Base-by-base conservation (phyloP, 2,888 invertebrate species). In the Erpobdella octoculata region DNA sequence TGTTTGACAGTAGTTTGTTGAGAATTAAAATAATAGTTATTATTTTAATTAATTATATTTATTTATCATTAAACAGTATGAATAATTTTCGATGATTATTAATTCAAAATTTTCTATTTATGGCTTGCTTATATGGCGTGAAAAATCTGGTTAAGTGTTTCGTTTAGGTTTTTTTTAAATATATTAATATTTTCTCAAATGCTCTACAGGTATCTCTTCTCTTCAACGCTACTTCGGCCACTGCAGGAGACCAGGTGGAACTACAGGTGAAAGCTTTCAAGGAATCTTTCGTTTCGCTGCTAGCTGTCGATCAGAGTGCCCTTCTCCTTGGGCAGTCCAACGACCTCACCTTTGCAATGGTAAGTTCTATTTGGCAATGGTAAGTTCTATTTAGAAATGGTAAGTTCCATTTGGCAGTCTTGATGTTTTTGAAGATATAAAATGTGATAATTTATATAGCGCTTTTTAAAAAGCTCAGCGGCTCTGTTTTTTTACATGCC, bases 281-380 rank as follows among this genome's bases (percentile, higher is more conserved):
- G 9, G 15, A 31, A 1, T 73, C 73, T 3, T 68, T 28, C 36
- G 71, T 69, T 21, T 66, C 46, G 12, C 18, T 72, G 21, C 58
- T 64, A 1, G 73, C 53, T 6, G 72, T 73, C 1, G 73, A 73
- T 35, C 73, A 72, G 66, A 72, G 69, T n/a, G 73, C 72, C 6
- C 64, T 73, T 41, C 72, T 73, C 3, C 72, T 73, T 8, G 36
- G 48, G 25, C 36, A 41, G 3, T 71, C 71, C 31, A 73, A 73
- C 66, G 73, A 73, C 38, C 69, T 73, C 72, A 73, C 69, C 15
- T 59, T 61, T 18, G 18, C 61, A n/a, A 62, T 48, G 46, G 72
- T 72, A 53, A 6, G 53, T 12, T 8, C 8, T 53, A n/a, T n/a
- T n/a, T n/a, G n/a, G n/a, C n/a, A n/a, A n/a, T n/a, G n/a, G n/a